Percentiles rank a stretch among this genome's conserved stretches.
These are phyloP conservation scores for Naja naja DNA, from an alignment of 2,113 vertebrate genomes.

Conservation along the genomic window DNA sequence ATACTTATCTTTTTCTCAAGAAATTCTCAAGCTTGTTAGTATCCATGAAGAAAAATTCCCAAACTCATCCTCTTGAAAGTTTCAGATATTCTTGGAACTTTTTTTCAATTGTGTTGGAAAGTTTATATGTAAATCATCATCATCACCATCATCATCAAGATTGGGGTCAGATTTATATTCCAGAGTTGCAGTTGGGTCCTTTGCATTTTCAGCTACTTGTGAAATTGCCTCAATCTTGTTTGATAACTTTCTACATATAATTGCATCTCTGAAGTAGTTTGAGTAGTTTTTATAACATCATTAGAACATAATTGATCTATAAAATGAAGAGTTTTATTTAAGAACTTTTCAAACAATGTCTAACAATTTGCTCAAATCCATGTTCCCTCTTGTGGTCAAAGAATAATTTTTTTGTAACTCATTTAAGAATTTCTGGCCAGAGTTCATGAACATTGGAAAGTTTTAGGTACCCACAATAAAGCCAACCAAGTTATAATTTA, in stretches of 20 bases:
- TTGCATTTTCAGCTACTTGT: background rate
- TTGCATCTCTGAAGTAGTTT: background rate
- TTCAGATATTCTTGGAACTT: background rate
- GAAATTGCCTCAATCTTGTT: background rate
- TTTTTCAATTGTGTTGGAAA: background rate
- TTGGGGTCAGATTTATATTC: background rate
- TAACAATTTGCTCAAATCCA: background rate
- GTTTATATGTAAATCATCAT: background rate
- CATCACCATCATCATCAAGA: background rate
- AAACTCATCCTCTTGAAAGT: background rate
- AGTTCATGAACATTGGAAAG: background rate
- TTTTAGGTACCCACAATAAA: background rate
- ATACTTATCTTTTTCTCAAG: background rate
- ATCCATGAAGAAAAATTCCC: background rate
- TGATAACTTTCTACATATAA: background rate
- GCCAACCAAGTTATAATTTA: background rate
- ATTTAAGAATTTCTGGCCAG: background rate
- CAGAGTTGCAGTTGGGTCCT: background rate
- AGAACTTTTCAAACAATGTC: background rate
- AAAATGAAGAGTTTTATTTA: background rate
- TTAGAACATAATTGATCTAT: background rate
- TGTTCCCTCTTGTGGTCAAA: background rate
- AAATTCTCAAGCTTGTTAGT: background rate
- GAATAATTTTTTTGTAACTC: background rate
- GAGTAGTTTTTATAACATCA: background rate